A percentile compares a stretch with the other conserved stretches of the same genome.
Conservation (phyloP, 2,113 vertebrate species). For the Corvus hawaiiensis region DNA sequence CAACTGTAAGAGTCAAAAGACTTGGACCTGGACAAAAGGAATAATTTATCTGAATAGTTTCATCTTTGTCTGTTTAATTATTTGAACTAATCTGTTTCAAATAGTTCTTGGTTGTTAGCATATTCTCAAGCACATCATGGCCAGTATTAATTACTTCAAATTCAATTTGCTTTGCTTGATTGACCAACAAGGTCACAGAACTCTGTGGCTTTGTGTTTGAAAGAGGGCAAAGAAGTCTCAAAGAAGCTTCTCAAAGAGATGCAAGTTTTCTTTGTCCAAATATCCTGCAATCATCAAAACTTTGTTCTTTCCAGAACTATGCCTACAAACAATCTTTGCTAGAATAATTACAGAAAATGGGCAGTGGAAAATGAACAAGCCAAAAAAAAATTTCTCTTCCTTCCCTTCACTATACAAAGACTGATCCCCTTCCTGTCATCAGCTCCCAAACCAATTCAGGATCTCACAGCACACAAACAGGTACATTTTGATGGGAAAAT, state of each 20-base stretch:
- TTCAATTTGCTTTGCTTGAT: conserved; percentile 30
- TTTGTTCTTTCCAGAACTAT: background rate
- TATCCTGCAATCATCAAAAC: background rate
- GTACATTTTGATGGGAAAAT: background rate
- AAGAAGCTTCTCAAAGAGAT: background rate
- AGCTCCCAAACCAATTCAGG: background rate
- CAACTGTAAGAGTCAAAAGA: background rate
- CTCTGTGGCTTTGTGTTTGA: background rate
- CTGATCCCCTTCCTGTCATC: background rate
- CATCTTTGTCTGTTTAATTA: conserved; percentile 4
- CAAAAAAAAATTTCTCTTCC: background rate
- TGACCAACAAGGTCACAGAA: background rate
- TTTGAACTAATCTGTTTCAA: background rate
- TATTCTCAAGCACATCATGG: background rate
- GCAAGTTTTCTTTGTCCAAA: background rate
- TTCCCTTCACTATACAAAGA: background rate
- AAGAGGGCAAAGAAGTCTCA: background rate
- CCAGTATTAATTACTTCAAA: conserved; percentile 30
- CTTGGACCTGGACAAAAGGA: background rate
- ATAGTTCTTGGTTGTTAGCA: background rate
- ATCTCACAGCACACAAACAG: background rate
- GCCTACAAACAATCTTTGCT: background rate
- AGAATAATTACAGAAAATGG: background rate
- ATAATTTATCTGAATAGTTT: background rate
- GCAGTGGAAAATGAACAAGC: background rate